Evolutionary conservation across 2,113 vertebrate genomes (phyloP), one percentile per base, ranked within the genome.

Genomic region (Uria aalge): DNA sequence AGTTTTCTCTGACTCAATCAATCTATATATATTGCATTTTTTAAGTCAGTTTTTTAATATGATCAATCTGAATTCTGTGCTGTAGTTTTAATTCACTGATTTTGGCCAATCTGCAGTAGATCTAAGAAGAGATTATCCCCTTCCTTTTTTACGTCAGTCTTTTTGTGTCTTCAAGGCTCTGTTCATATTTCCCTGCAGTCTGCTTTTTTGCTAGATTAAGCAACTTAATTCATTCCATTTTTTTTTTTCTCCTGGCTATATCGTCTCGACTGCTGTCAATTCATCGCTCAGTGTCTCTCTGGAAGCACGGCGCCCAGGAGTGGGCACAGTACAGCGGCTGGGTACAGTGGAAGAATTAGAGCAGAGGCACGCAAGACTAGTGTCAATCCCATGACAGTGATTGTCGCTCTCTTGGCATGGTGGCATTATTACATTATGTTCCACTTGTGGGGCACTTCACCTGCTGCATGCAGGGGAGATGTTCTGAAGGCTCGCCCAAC

Each of bases 391-490:
- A 3, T 34, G 34, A 30, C 15, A 36, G 6, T 83, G 55, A 24
- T 43, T 55, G 26, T 45, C 0, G 1, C 17, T 76, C 3, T 60
- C 3, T 3, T 29, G 29, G 27, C 20, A 60, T 21, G 23, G 14
- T 38, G 43, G 72, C 30, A 15, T 62, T 64, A 14, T 38, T 41
- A 50, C 72, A 17, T 52, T 12, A 9, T 8, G 15, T 43, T 63
- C 27, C 21, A 34, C 48, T 68, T 57, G 40, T 30, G 30, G 53
- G 30, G 13, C 19, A 53, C 24, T 84, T 66, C 20, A 21, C 1
- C 2, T 64, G 23, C 18, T 62, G 27, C 1, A 0, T 30, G 23
- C 2, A 1, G 26, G 12, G 23, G 40, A 16, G 12, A 4, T 36
- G 11, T 52, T 85, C 43, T 32, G 41, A 71, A 91, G 40, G 23